These are phyloP conservation scores for Petrosia ficiformis DNA, from an alignment of 37 sponge, comb jelly and placozoan species.

Conservation along the genomic window DNA sequence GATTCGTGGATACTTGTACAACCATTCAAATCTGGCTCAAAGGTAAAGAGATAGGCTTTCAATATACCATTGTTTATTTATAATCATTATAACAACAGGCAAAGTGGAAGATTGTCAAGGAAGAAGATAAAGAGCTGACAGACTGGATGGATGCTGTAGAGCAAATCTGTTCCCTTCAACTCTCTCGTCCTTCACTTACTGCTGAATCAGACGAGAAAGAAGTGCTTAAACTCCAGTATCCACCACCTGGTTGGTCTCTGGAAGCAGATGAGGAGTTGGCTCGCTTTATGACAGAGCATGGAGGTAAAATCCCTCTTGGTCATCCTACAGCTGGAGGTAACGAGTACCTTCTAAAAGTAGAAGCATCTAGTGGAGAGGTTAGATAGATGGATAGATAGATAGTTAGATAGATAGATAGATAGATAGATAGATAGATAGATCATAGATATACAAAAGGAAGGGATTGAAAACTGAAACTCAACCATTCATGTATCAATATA, in stretches of 20 bases:
- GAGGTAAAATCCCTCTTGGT: neutral
- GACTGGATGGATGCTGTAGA: constrained; percentile 58
- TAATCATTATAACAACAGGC: neutral
- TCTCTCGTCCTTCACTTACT: constrained; percentile 18
- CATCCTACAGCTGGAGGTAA: constrained; percentile 18
- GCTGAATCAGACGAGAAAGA: constrained; percentile 42
- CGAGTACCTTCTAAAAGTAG: constrained; percentile 38
- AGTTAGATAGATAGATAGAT: no score
- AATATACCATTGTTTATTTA: no score
- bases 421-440: no score
- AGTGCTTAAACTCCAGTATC: constrained; percentile 29
- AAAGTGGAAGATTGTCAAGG: constrained; percentile 7
- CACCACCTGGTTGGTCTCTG: constrained; percentile 77
- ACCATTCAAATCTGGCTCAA: constrained; percentile 21
- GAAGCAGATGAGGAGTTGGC: constrained; percentile 79
- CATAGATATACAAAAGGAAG: no score
- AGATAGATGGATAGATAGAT: no score
- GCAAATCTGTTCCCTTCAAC: constrained; percentile 38
- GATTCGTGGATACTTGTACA: constrained; percentile 55
- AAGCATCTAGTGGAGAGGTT: constrained; percentile 10
- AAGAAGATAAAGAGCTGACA: neutral
- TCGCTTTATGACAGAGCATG: constrained; percentile 54
- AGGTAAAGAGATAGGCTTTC: no score
- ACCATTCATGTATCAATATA: constrained; percentile 5
- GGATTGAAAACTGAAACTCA: neutral